Percentiles rank a stretch among this genome's conserved stretches.
These are phyloP conservation scores for Drosophila nigrodunni DNA, from an alignment of 1,140 invertebrate species.

Conservation along the genomic window DNA sequence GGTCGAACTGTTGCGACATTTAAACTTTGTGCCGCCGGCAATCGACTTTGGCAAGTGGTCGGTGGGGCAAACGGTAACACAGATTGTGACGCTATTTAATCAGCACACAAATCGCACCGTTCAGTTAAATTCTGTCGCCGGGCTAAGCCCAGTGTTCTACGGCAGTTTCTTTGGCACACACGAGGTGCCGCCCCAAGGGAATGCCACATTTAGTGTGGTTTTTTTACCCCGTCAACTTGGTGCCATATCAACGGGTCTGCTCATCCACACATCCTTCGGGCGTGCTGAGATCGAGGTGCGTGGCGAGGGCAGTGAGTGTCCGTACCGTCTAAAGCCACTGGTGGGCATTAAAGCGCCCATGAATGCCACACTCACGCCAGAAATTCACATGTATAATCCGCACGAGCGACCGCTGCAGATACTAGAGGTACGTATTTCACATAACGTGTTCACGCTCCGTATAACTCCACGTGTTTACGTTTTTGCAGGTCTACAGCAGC, in stretches of 20 bases:
- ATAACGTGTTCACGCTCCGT: neutral
- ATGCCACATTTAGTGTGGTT: slow-evolving; percentile 97
- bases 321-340: slow-evolving; percentile 94
- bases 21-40: slow-evolving; percentile 74
- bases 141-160: slow-evolving; percentile 94
- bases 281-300: slow-evolving; percentile 91
- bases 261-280: slow-evolving; percentile 97
- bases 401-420: slow-evolving; percentile 94
- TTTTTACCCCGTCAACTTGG: slow-evolving; percentile 96
- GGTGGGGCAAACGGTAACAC: slow-evolving; percentile 92
- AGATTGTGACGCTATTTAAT: slow-evolving; percentile 92
- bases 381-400: slow-evolving; percentile 98
- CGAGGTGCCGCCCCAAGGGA: slow-evolving; percentile 94
- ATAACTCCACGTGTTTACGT: neutral
- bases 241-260: slow-evolving; percentile 93
- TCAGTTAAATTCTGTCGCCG: slow-evolving; percentile 94
- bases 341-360: slow-evolving; percentile 95
- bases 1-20: slow-evolving; percentile 65
- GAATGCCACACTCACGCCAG: slow-evolving; percentile 95
- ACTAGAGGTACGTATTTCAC: slow-evolving; percentile 66
- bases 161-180: slow-evolving; percentile 97
- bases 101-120: slow-evolving; percentile 90
- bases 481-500: slow-evolving; percentile 89
- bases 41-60: slow-evolving; percentile 87
- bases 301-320: slow-evolving; percentile 93